Percentiles rank a stretch among this genome's conserved stretches.
Evolutionary conservation across 37 sponge, comb jelly and placozoan species (phyloP).

Genomic region (Chondrosia reniformis): DNA sequence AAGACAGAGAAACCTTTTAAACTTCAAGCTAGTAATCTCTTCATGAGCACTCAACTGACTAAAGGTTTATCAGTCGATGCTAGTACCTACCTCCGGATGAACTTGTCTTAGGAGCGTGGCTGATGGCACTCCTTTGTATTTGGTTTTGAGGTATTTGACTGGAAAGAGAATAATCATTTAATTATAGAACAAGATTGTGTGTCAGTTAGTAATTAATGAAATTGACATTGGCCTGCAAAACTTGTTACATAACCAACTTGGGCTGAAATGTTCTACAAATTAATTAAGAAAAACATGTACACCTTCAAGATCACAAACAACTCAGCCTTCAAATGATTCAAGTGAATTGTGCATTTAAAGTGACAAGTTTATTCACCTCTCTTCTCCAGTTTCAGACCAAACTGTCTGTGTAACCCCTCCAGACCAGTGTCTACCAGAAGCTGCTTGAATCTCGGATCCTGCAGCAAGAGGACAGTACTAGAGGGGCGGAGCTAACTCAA

Average conservation of each 20-base stretch:
- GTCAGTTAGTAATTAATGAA: too few species aligned
- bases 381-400: slow-evolving; percentile 25
- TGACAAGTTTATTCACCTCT: neutral
- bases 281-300: too few species aligned
- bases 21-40: too few species aligned
- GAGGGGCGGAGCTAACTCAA: neutral
- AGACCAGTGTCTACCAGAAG: slow-evolving; percentile 72
- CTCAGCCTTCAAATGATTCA: neutral
- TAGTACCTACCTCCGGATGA: slow-evolving; percentile 24
- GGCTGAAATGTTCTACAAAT: too few species aligned
- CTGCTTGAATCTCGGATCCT: slow-evolving; percentile 71
- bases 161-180: too few species aligned
- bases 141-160: slow-evolving; percentile 36
- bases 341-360: too few species aligned
- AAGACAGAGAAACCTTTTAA: too few species aligned
- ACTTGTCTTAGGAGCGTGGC: slow-evolving; percentile 61
- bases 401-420: slow-evolving; percentile 60
- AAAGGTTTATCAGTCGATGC: neutral
- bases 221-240: too few species aligned
- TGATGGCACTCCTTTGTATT: slow-evolving; percentile 73
- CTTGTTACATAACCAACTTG: too few species aligned
- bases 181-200: too few species aligned
- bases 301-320: neutral
- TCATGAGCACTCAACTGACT: neutral
- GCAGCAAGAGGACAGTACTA: neutral